These are phyloP conservation scores for Argyresthia goedartella DNA, from an alignment of 2,888 invertebrate genomes.

Conservation along the genomic window DNA sequence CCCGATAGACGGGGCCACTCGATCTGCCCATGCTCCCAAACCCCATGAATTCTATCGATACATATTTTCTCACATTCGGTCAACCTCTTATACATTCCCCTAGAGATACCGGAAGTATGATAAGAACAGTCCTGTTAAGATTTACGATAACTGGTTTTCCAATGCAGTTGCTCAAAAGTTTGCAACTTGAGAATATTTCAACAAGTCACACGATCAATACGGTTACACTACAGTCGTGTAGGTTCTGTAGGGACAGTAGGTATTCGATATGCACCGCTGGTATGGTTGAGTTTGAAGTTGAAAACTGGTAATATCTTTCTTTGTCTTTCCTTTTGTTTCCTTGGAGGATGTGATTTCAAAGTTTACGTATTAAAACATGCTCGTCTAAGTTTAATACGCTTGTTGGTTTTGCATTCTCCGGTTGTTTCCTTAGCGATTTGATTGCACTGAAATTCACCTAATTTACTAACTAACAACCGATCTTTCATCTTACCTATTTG, in stretches of 20 bases:
- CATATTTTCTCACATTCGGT: slow-evolving; percentile 18
- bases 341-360: neutral
- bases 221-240: no score
- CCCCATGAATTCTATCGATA: neutral
- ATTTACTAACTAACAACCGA: no score
- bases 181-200: no score
- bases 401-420: neutral
- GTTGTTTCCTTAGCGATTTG: neutral
- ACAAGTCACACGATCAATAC: no score
- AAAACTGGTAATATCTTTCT: slow-evolving; percentile 3
- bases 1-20: slow-evolving; percentile 11
- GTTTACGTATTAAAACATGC: neutral
- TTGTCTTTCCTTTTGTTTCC: neutral
- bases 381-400: neutral
- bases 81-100: slow-evolving; percentile 26
- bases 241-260: neutral
- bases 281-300: slow-evolving; percentile 35
- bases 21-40: neutral
- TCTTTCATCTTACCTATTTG: no score
- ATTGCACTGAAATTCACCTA: no score
- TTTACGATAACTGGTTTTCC: no score
- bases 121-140: no score
- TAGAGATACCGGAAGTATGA: no score
- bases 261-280: slow-evolving; percentile 67
- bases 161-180: no score